A percentile compares a stretch with the other conserved stretches of the same genome.
Evolutionary conservation across 2,888 invertebrate genomes (phyloP).

Genomic region (Drosophila mimetica): DNA sequence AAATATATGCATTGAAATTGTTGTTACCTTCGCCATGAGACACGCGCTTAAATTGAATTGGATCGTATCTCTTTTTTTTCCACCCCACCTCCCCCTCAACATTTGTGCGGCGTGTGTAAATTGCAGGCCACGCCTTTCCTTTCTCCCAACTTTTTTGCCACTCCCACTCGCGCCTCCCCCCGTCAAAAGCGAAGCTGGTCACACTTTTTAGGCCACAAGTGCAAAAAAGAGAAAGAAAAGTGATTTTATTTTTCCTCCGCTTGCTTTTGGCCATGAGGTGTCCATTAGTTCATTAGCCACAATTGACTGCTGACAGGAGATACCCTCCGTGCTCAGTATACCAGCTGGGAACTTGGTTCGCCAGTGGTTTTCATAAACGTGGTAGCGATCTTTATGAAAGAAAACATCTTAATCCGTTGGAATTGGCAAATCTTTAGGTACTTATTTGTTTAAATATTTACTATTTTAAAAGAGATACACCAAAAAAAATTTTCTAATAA

Average conservation of each 20-base stretch:
- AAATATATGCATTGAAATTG: conserved; percentile 33
- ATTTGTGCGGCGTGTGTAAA: conserved; percentile 19
- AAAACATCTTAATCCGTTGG: no score
- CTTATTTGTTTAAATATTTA: no score
- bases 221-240: conserved; percentile 22
- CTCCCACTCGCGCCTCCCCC: neutral
- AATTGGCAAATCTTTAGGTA: no score
- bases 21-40: conserved; percentile 40
- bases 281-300: conserved; percentile 66
- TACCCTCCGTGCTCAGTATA: conserved; percentile 1
- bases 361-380: neutral
- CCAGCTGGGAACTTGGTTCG: neutral
- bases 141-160: conserved; percentile 5
- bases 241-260: conserved; percentile 27
- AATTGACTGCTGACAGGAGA: conserved; percentile 35
- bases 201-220: conserved; percentile 20
- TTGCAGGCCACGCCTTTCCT: conserved; percentile 38
- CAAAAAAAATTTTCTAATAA: no score
- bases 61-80: conserved; percentile 60
- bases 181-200: conserved; percentile 5
- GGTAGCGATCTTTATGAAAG: no score
- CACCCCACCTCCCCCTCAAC: no score
- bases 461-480: no score
- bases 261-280: conserved; percentile 57
- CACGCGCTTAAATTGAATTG: conserved; percentile 66